Conservation (phyloP, 2,888 invertebrate species). For the Sinotaia quadrata region DNA sequence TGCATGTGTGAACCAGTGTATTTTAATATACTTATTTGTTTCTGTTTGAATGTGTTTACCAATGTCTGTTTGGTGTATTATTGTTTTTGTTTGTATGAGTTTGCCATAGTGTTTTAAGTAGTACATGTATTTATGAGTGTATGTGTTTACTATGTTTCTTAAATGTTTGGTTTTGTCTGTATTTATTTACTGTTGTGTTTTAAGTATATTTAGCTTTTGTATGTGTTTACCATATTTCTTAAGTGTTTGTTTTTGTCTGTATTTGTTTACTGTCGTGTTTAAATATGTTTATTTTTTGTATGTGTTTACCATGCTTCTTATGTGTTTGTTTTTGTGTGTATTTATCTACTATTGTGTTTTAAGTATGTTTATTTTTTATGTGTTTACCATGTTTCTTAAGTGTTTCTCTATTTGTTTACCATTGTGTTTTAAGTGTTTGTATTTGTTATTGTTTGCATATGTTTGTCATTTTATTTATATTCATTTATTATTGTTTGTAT, state of each 20-base stretch:
- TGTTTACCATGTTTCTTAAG: neutral
- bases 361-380: neutral
- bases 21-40: neutral
- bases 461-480: no score
- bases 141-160: neutral
- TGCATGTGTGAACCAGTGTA: neutral
- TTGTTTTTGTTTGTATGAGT: neutral
- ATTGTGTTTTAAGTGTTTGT: neutral
- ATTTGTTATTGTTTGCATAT: no score
- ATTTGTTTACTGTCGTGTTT: neutral
- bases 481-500: neutral
- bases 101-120: neutral
- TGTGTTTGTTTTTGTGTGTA: neutral
- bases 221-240: neutral
- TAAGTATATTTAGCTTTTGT: neutral
- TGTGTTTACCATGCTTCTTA: neutral
- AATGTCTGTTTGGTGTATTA: neutral
- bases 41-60: neutral
- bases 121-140: constrained; percentile 1
- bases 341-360: neutral
- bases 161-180: neutral
- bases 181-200: neutral
- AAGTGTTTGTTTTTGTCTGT: neutral
- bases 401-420: neutral
- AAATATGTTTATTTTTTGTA: neutral